phyloP scores from a whole-genome alignment of 64 coral and sea anemone species.

The Porites lutea region DNA sequence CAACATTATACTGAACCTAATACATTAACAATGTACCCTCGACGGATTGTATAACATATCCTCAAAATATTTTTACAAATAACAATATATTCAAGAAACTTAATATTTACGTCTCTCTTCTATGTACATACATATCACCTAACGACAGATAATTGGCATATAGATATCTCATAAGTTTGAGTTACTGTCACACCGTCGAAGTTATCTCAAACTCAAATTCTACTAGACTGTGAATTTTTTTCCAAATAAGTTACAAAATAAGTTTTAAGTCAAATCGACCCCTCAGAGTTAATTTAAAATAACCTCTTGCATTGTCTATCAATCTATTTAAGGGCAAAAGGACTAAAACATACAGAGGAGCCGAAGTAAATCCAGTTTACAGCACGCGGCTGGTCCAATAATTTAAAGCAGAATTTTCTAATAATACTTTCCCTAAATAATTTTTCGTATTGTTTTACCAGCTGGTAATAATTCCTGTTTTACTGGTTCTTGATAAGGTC shows the following conservation, averaged over 20 bases:
- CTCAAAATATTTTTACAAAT: not conserved
- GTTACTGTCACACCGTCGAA: not conserved
- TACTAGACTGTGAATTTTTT: not conserved
- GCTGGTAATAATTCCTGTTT: not conserved
- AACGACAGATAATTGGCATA: too few relatives aligned
- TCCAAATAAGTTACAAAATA: not conserved
- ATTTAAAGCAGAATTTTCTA: not conserved
- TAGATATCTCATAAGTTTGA: not conserved
- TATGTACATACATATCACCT: not conserved
- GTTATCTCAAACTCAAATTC: not conserved
- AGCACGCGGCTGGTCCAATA: slow-evolving; percentile 20
- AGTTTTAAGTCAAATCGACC: not conserved
- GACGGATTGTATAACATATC: not conserved
- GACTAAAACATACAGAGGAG: not conserved
- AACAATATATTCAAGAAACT: slow-evolving; percentile 28
- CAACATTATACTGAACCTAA: not conserved
- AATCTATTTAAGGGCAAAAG: too few relatives aligned
- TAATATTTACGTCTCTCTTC: not conserved
- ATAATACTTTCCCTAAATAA: not conserved
- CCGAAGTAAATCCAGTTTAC: not conserved
- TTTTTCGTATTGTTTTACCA: not conserved
- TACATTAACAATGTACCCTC: not conserved
- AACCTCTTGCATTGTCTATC: not conserved
- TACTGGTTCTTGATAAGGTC: slow-evolving; percentile 92
- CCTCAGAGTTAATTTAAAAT: not conserved